Conservation (phyloP, 1,140 invertebrate species). For the Coboldia fuscipes region DNA sequence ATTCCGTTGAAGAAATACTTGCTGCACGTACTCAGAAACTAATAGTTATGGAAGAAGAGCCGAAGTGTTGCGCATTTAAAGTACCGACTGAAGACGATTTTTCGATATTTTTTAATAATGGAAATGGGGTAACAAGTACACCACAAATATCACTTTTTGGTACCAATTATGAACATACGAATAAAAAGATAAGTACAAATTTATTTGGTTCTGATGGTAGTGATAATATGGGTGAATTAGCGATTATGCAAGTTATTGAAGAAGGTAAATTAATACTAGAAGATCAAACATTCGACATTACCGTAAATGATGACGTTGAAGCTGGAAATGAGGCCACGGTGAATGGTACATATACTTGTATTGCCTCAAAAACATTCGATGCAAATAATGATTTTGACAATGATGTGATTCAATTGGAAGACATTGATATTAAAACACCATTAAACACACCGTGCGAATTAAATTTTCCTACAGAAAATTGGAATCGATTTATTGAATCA, state of each 20-base stretch:
- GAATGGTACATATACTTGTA: not conserved
- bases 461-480: constrained; percentile 2
- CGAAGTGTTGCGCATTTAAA: not conserved
- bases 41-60: too few species aligned
- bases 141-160: too few species aligned
- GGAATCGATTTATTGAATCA: constrained; percentile 3
- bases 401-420: constrained; percentile 2
- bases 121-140: too few species aligned
- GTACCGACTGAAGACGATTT: too few species aligned
- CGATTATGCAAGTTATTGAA: not conserved
- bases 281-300: not conserved
- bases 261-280: not conserved
- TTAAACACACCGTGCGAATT: constrained; percentile 5
- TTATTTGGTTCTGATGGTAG: not conserved
- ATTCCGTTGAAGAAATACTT: too few species aligned
- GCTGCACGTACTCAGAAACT: too few species aligned
- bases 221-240: not conserved
- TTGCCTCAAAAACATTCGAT: not conserved
- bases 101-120: too few species aligned
- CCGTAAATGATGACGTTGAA: not conserved
- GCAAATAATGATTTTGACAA: constrained; percentile 2
- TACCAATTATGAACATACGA: too few species aligned
- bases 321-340: not conserved
- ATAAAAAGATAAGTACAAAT: not conserved
- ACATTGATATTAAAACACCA: constrained; percentile 4